Base-by-base conservation (phyloP, 2,113 vertebrate genomes). In the Syngnathus typhle region DNA sequence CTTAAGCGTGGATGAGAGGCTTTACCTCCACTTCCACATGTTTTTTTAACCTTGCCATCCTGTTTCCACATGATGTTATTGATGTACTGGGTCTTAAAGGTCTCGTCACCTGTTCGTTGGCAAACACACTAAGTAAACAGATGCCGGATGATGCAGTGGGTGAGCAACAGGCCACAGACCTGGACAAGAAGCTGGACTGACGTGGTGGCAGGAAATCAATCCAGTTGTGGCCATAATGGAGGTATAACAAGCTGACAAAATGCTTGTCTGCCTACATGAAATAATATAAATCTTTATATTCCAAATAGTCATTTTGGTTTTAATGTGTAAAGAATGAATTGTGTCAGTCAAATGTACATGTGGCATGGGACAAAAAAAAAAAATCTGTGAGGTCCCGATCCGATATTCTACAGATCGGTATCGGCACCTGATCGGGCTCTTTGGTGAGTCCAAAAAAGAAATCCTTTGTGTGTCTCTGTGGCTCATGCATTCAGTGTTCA, bases 161-260 rank as follows among this genome's bases (percentile, higher is more conserved):
- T 72, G 81, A 82, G 84, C 79, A 80, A 74, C 64, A 69, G 85
- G 79, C 76, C 82, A 80, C 84, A 87, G 85, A 87, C 85, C 84
- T 82, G 85, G 82, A 85, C 44, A 16, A 47, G 68, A 38, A 60
- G 56, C 56, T 1, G n/a, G 2, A 15, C 21, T 36, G 55, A 36
- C 55, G 16, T 10, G 52, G 9, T 11, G 27, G 27, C 9, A 56
- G 41, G 41, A 41, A 32, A 32, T 32, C 55, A 36, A 7, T 56
- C 16, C 23, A 13, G 36, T 56, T 36, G 21, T 54, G n/a, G 51
- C 16, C 47, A 51, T 21, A 23, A 23, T 23, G n/a, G 8, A 23
- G 52, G 1, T 12, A 27, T 6, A 7, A 36, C 1, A 15, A 74
- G 67, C 55, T 75, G 75, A 73, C 64, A 52, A 72, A 58, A 65